Conservation (phyloP, 2,888 invertebrate genomes). For the Dyspetes luteomarginatus region DNA sequence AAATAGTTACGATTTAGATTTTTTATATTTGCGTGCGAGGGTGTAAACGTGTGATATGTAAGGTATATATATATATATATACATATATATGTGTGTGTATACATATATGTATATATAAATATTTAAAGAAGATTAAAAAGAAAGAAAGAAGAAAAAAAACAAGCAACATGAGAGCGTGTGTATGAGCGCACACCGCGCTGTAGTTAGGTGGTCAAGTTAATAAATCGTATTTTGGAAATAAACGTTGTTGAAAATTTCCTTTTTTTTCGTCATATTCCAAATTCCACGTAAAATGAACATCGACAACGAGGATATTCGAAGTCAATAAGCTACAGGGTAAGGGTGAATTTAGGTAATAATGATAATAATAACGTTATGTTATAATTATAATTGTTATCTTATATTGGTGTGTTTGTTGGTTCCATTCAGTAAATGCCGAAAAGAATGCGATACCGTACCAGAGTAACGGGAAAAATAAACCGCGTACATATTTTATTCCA, state of each 20-base stretch:
- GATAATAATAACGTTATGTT: too few relatives aligned
- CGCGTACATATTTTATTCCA: too few relatives aligned
- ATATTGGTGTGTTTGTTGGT: too few relatives aligned
- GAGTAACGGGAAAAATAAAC: too few relatives aligned
- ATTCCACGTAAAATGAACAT: too few relatives aligned
- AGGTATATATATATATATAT: slow-evolving; percentile 55
- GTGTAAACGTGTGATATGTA: slow-evolving; percentile 75
- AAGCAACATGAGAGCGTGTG: slow-evolving; percentile 67
- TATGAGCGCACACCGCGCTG: slow-evolving; percentile 76
- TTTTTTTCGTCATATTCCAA: not conserved
- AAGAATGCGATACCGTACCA: too few relatives aligned
- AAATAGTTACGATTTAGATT: slow-evolving; percentile 81
- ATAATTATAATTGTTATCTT: too few relatives aligned
- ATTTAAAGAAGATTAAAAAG: slow-evolving; percentile 46
- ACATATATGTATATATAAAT: slow-evolving; percentile 50
- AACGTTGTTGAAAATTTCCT: slow-evolving; percentile 22
- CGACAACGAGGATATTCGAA: too few relatives aligned
- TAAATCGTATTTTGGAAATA: slow-evolving; percentile 83
- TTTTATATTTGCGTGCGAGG: slow-evolving; percentile 79
- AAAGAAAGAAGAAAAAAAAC: slow-evolving; percentile 39
- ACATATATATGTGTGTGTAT: slow-evolving; percentile 34
- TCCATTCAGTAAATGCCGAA: too few relatives aligned
- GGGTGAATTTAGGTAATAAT: too few relatives aligned
- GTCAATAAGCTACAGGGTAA: too few relatives aligned
- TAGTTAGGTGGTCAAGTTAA: slow-evolving; percentile 81